A percentile compares a stretch with the other conserved stretches of the same genome.
phyloP scores from a whole-genome alignment of 2,113 vertebrate species.

The Atractosteus spatula region DNA sequence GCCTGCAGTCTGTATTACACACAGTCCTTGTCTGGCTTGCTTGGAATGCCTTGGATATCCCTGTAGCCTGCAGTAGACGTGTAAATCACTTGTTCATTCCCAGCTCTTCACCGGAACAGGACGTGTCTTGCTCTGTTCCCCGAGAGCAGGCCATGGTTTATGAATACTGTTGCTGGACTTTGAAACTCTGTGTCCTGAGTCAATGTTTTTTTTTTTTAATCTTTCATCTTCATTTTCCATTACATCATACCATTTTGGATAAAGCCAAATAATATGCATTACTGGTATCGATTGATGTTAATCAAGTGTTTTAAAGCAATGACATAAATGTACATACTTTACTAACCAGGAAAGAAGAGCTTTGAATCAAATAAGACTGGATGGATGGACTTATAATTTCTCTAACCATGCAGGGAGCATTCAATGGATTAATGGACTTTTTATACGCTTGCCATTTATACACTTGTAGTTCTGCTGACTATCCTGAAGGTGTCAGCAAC shows the following conservation, averaged over 20 bases:
- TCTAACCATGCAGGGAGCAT: conserved; percentile 14
- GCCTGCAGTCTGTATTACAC: neutral
- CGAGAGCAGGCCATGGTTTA: neutral
- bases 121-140: neutral
- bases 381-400: conserved; percentile 16
- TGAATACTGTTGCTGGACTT: neutral
- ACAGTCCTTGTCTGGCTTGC: conserved; percentile 6
- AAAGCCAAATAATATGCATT: conserved; percentile 20
- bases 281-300: conserved; percentile 15
- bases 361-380: conserved; percentile 6
- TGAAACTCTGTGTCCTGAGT: neutral
- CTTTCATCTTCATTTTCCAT: conserved; percentile 1
- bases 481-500: neutral
- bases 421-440: neutral
- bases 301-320: conserved; percentile 15
- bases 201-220: neutral
- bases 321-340: conserved; percentile 19
- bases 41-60: conserved; percentile 15
- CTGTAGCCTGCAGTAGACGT: neutral
- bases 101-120: conserved; percentile 21
- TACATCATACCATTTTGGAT: conserved; percentile 9
- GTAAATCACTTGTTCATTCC: conserved; percentile 8
- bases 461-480: neutral
- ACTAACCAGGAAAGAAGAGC: conserved; percentile 12
- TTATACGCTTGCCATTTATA: neutral